phyloP scores from a whole-genome alignment of 2,113 vertebrate species.

The Phoenicopterus ruber region DNA sequence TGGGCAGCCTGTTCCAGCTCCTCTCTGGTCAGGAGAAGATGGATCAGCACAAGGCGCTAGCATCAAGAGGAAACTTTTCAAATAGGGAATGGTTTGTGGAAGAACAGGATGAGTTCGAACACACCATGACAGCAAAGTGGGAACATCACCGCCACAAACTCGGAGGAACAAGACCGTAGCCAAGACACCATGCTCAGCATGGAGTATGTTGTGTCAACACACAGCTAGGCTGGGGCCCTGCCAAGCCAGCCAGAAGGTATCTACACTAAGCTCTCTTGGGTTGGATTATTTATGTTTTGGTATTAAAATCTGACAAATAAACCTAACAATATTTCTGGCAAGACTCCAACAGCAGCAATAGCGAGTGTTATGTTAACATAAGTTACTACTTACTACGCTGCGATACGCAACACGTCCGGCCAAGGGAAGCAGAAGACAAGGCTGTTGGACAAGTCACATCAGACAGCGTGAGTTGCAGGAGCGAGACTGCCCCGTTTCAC shows the following conservation, averaged over 20 bases:
- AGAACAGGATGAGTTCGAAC: not conserved
- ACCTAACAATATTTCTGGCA: not conserved
- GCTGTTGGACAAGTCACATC: not conserved
- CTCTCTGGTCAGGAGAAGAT: not conserved
- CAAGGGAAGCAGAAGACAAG: not conserved
- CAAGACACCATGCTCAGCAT: not conserved
- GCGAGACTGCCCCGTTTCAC: accelerated
- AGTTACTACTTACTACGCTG: not conserved
- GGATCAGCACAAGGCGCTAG: not conserved
- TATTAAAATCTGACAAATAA: constrained; percentile 32
- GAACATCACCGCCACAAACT: not conserved
- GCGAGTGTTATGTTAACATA: not conserved
- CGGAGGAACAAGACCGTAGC: not conserved
- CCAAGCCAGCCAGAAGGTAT: not conserved
- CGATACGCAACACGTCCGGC: accelerated
- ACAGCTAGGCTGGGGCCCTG: not conserved
- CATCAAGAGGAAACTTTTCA: not conserved
- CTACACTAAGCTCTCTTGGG: not conserved
- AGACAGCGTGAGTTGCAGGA: not conserved
- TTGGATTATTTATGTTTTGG: not conserved
- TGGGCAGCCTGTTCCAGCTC: no score
- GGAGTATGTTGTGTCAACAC: not conserved
- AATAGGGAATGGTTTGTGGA: not conserved
- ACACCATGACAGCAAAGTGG: not conserved
- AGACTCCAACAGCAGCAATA: not conserved